Evolutionary conservation across 2,888 invertebrate species (phyloP), one percentile per base, ranked within the genome.

Genomic region (Lepidochrysops patricia): DNA sequence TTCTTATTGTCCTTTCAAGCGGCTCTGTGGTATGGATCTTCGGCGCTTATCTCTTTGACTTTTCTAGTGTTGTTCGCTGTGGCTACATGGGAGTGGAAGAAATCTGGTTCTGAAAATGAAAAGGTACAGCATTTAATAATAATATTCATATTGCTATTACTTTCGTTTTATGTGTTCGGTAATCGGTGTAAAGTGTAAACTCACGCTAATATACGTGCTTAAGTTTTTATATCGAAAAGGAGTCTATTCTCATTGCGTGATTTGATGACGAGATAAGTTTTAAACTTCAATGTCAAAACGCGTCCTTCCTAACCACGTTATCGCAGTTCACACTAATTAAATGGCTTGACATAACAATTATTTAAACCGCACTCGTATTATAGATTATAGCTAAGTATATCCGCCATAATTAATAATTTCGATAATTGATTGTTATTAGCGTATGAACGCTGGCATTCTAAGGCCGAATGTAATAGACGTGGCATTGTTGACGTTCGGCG

Each of bases 1-100:
- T 95, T 93, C 71, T 76, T 91, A 1, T 77, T 94, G 26, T 94
- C 95, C 0, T 95, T 95, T 71, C 88, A 91, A 61, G 81, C 75
- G 29, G 78, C 85, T 0, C 93, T 94, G n/a, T 94, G 94, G 94
- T 78, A 91, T 57, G 89, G 91, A 27, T 86, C 89, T 19, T 67
- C 84, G 4, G 83, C 77, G 0, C 71, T 93, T 29, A 70, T 92
- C 2, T 63, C 89, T 12, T 58, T 91, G 25, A 75, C 90, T 50
- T 82, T 88, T 6, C 56, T 88, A 1, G 78, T 80, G 0, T 66
- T 91, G 1, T 72, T 84, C 7, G 60, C 79, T 0, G 82, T 84
- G 0, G 71, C 88, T 0, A 58, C 72, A 43, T 83, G 86, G 80
- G 90, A 91, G 67, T 86, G 87, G 84, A 83, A 75, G 60, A 78